Base-by-base conservation (phyloP, 2,888 invertebrate genomes). In the Magallana nippona region DNA sequence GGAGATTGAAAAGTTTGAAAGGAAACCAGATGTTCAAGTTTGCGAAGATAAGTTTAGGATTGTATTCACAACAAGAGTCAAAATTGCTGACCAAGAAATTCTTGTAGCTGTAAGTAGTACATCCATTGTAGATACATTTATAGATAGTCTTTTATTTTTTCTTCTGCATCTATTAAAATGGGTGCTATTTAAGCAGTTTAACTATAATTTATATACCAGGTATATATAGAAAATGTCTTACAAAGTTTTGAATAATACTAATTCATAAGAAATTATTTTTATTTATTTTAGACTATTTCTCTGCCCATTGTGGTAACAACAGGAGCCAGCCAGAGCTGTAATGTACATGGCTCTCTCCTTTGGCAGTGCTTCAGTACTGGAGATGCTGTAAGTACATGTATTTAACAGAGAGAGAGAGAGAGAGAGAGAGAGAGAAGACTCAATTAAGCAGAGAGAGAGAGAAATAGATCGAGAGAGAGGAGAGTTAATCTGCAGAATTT, bases 231-330 rank as follows among this genome's bases (percentile, higher is more conserved):
- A 8, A 44, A 44, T 44, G 44, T 44, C 44, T 44, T 44, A 44
- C 5, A 44, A 3, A 44, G 44, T 44, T 44, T 3, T 32, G 5
- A 32, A 32, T 32, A 32, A 32, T 32, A 32, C 17, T 3, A 60
- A 60, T 60, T 17, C 60, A 60, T 60, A n/a, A n/a, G 60, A 60
- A n/a, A n/a, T 17, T 8, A 8, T 5, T 2, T 60, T 60, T 60
- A 60, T 60, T n/a, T n/a, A 44, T 87, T 88, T 44, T 89, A 92
- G 92, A 89, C 90, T 1, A n/a, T 90, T 55, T 91, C 91, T 13
- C 86, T 92, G 19, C 92, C 92, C 0, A 86, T 92, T 80, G 88
- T 90, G 22, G 89, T 91, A 32, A 90, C 89, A 32, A 92, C 92
- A 10, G 92, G 92, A 81, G 90, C 91, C 60, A 90, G 89, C 80